A percentile compares a stretch with the other conserved stretches of the same genome.
These are phyloP conservation scores for Mirza zaza DNA, from an alignment of 2,113 vertebrate species.

Conservation along the genomic window DNA sequence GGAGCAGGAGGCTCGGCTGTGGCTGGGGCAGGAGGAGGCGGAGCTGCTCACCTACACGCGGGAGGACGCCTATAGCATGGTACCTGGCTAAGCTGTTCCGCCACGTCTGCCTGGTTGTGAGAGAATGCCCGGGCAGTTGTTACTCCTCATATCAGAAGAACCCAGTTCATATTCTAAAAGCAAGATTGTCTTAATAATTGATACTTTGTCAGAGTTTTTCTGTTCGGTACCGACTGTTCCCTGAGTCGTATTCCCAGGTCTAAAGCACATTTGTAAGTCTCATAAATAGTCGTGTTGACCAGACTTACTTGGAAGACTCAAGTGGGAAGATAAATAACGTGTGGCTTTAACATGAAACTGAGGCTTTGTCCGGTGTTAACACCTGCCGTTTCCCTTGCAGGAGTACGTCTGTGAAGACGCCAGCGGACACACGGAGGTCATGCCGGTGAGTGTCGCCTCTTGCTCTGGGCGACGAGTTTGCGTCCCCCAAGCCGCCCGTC, in stretches of 20 bases:
- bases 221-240: background rate
- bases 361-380: background rate
- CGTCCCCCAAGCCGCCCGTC: rapidly evolving
- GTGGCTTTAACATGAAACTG: rapidly evolving
- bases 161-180: background rate
- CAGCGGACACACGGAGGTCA: constrained; percentile 90
- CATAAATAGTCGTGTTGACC: rapidly evolving
- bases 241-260: background rate
- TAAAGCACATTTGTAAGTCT: background rate
- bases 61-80: constrained; percentile 92
- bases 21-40: constrained; percentile 83
- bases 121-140: no score
- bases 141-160: background rate
- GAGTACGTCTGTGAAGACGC: constrained; percentile 90
- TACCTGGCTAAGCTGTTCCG: constrained; percentile 48
- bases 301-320: background rate
- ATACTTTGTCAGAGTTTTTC: background rate
- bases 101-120: background rate
- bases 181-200: background rate
- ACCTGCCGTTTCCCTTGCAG: constrained; percentile 73
- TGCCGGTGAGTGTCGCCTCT: constrained; percentile 86
- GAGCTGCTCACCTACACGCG: constrained; percentile 92
- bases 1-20: constrained; percentile 82
- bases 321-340: background rate
- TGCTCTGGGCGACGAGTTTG: rapidly evolving